Evolutionary conservation across 2,797 vertebrate genomes (phyloP), one percentile per base, ranked within the genome.

Genomic region (Neosalanx taihuensis): DNA sequence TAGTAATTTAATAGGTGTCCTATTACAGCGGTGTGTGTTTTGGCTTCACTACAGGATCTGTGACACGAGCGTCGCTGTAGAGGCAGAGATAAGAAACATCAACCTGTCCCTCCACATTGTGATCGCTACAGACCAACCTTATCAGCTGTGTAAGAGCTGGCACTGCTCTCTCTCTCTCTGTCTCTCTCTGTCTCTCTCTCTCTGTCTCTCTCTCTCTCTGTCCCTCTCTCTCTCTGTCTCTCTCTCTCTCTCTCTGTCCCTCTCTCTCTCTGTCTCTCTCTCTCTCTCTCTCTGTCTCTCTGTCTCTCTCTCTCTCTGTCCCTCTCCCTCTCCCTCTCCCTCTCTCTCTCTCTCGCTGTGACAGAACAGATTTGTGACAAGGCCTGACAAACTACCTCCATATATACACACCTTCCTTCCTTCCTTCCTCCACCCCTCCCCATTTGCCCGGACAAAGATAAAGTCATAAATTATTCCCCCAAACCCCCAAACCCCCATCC

Each of bases 341-440:
- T 67, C 46, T 30, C 51, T 49, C 51, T 60, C 67, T 9, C 20
- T 70, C 46, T 62, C 37, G 29, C n/a, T 49, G 49, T 67, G 53
- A 73, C 67, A 62, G 57, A 67, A 60, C 26, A 37, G 56, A 49
- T 17, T 2, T 66, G 29, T 73, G 74, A 70, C 70, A 70, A 57
- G 23, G 6, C 12, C 26, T 66, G 70, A 79, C 70, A 79, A 76
- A 76, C 71, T 59, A 70, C 70, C 37, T 29, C 74, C 49, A 64
- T 64, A 56, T 58, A 64, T 49, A 56, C 53, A 41, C 37, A 41
- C 46, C 59, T 17, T 26, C 33, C 46, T 20, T 41, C 33, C 46
- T 20, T 41, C 17, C 26, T 23, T 29, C 17, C 26, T 23, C n/a
- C 65, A 35, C 35, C 67, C 1, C 9, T 13, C 67, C 53, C 30